These are phyloP conservation scores for Ectropis crepuscularia DNA, from an alignment of 2,888 invertebrate species.

Conservation along the genomic window DNA sequence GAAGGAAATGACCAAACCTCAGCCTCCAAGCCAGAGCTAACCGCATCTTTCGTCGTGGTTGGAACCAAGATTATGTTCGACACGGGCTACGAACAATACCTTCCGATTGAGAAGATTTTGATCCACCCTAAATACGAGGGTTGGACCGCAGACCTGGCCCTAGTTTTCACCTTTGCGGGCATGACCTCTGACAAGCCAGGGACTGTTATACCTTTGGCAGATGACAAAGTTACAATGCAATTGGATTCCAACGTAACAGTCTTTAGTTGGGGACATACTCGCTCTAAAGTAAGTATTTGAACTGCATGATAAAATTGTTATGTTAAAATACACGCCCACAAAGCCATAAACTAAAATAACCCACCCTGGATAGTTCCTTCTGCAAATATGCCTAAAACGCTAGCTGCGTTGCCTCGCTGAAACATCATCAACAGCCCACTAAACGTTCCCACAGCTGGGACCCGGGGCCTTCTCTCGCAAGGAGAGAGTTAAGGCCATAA, in stretches of 20 bases:
- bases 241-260: slow-evolving; percentile 43
- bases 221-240: slow-evolving; percentile 48
- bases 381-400: too few relatives aligned
- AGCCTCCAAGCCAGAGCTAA: slow-evolving; percentile 53
- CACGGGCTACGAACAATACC: slow-evolving; percentile 65
- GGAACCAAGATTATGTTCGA: slow-evolving; percentile 67
- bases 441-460: too few relatives aligned
- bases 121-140: slow-evolving; percentile 58
- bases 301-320: neutral
- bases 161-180: slow-evolving; percentile 64
- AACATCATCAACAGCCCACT: too few relatives aligned
- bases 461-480: too few relatives aligned
- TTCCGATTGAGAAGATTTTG: slow-evolving; percentile 65
- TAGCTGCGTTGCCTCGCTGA: too few relatives aligned
- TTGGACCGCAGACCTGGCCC: slow-evolving; percentile 62
- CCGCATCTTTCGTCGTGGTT: slow-evolving; percentile 65
- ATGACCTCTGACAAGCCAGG: slow-evolving; percentile 68
- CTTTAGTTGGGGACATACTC: slow-evolving; percentile 22
- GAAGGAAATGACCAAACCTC: slow-evolving; percentile 10
- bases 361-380: too few relatives aligned
- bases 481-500: too few relatives aligned
- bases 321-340: neutral
- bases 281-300: slow-evolving; percentile 4
- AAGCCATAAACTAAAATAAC: too few relatives aligned
- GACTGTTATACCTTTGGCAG: slow-evolving; percentile 52